These are phyloP conservation scores for Cataglyphis livida DNA, from an alignment of 2,888 invertebrate genomes.

Conservation along the genomic window DNA sequence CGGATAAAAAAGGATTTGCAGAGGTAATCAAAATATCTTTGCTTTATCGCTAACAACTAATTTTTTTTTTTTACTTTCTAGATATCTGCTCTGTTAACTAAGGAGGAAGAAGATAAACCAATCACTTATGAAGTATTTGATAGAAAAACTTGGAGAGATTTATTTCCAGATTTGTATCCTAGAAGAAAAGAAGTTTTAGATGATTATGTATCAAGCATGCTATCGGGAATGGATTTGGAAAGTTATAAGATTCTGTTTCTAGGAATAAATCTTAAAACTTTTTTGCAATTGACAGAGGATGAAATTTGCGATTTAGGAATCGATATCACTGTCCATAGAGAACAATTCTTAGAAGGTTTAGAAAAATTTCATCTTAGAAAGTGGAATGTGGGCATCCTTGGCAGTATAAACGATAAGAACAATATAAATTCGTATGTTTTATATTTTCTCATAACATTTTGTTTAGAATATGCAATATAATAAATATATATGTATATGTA, in stretches of 20 bases:
- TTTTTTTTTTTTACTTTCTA: constrained; percentile 55
- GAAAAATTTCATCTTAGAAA: constrained; percentile 88
- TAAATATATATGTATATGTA: neutral
- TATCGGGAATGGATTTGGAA: constrained; percentile 89
- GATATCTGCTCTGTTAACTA: constrained; percentile 73
- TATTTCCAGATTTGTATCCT: constrained; percentile 85
- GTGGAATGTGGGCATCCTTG: constrained; percentile 86
- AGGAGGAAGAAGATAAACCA: constrained; percentile 57
- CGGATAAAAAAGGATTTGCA: constrained; percentile 86
- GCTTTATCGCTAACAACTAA: constrained; percentile 1
- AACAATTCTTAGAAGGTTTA: constrained; percentile 87
- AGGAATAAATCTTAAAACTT: constrained; percentile 87
- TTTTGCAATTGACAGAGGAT: constrained; percentile 87
- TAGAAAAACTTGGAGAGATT: constrained; percentile 86
- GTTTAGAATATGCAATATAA: constrained; percentile 14
- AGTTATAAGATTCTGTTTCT: constrained; percentile 86
- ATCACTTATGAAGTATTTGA: constrained; percentile 74
- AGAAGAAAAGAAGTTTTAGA: constrained; percentile 68
- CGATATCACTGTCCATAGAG: constrained; percentile 88
- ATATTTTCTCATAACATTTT: constrained; percentile 9
- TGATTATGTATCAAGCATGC: constrained; percentile 87
- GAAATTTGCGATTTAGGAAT: constrained; percentile 88
- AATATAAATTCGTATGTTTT: constrained; percentile 74
- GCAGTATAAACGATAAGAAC: constrained; percentile 66
- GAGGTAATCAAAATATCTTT: constrained; percentile 80